Evolutionary conservation across 2,888 invertebrate species (phyloP).

Genomic region (Cordilura impudica): DNA sequence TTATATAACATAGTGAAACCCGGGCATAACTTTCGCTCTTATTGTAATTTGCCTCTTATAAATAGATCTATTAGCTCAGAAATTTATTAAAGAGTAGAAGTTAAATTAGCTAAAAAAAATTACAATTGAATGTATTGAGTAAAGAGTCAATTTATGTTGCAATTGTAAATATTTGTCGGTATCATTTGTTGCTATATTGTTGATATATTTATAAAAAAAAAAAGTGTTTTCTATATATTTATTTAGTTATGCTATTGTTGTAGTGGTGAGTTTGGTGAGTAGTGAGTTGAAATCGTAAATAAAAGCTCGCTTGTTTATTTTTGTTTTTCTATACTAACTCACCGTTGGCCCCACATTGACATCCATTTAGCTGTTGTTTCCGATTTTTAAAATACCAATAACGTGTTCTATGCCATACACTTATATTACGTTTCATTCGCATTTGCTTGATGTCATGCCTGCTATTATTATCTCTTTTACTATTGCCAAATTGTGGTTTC

Average conservation of each 20-base stretch:
- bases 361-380: constrained; percentile 73
- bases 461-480: constrained; percentile 67
- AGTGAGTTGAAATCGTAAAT: constrained; percentile 37
- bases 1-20: too few species aligned
- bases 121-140: too few species aligned
- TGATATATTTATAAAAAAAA: neutral
- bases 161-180: too few species aligned
- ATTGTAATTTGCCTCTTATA: too few species aligned
- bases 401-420: constrained; percentile 75
- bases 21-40: too few species aligned
- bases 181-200: neutral
- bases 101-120: too few species aligned
- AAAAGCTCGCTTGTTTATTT: constrained; percentile 22
- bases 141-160: too few species aligned
- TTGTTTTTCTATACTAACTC: constrained; percentile 69
- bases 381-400: constrained; percentile 72
- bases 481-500: constrained; percentile 41
- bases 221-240: neutral
- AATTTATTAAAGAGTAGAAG: too few species aligned
- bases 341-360: constrained; percentile 77
- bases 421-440: constrained; percentile 61
- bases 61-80: too few species aligned
- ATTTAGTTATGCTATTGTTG: constrained; percentile 15
- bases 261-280: constrained; percentile 23
- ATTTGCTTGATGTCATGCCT: constrained; percentile 62